phyloP scores from a whole-genome alignment of 2,797 vertebrate genomes.

The Fundulus diaphanus region DNA sequence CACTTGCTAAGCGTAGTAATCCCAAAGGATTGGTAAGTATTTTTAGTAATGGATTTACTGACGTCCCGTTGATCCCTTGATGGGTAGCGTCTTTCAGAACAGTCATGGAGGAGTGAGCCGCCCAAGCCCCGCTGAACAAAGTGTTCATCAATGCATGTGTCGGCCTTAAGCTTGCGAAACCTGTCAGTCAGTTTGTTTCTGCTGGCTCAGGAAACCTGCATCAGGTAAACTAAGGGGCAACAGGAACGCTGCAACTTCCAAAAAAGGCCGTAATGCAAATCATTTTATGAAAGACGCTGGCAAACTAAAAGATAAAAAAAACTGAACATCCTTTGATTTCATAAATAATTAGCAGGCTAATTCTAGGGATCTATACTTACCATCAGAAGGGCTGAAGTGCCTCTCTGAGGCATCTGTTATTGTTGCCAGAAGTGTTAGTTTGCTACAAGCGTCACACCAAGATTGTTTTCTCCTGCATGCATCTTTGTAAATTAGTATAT shows the following conservation, averaged over 20 bases:
- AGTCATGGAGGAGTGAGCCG: constrained; percentile 45
- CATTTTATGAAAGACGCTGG: not conserved
- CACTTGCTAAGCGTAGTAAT: constrained; percentile 79
- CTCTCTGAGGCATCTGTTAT: not conserved
- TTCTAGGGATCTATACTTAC: not conserved
- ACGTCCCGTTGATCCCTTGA: constrained; percentile 77
- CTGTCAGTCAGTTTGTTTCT: constrained; percentile 1
- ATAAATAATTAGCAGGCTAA: not conserved
- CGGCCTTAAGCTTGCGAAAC: not conserved
- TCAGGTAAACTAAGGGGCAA: not conserved
- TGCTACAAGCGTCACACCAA: not conserved
- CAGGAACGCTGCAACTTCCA: not conserved
- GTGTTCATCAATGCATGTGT: constrained; percentile 29
- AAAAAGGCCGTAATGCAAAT: not conserved
- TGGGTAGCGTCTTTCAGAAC: constrained; percentile 65
- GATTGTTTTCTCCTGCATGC: not conserved
- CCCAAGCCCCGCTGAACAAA: constrained; percentile 25
- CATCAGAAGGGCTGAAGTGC: not conserved
- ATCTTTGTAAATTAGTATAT: not conserved
- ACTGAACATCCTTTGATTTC: not conserved
- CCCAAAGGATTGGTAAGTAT: constrained; percentile 82
- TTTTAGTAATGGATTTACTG: constrained; percentile 83
- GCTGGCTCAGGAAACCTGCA: not conserved
- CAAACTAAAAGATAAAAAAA: not conserved
- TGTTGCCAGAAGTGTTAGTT: not conserved